Evolutionary conservation across 1,140 invertebrate genomes (phyloP).

Genomic region (Drosophila rufa): DNA sequence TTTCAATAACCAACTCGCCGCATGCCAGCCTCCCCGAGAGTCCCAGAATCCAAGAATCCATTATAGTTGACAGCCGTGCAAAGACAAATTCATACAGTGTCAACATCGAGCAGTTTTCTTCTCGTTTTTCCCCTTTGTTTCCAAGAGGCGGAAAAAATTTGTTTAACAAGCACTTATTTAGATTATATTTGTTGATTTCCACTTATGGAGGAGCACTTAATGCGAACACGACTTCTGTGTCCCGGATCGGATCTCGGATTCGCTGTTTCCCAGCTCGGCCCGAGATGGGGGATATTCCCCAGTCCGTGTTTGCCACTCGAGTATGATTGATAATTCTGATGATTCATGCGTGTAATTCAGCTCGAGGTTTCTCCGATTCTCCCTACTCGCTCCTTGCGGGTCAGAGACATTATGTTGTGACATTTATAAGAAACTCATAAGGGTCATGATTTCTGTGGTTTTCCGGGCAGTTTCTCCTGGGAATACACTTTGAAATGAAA

Average conservation of each 20-base stretch:
- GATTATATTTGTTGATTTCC: constrained; percentile 84
- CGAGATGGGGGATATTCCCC: constrained; percentile 26
- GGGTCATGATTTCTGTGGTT: constrained; percentile 30
- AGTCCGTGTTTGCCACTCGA: constrained; percentile 68
- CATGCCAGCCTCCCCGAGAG: background rate
- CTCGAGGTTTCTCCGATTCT: constrained; percentile 38
- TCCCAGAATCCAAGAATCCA: constrained; percentile 44
- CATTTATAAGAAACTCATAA: constrained; percentile 40
- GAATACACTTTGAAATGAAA: background rate
- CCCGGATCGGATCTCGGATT: constrained; percentile 24
- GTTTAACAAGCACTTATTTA: constrained; percentile 83
- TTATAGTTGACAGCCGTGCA: constrained; percentile 72
- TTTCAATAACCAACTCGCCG: constrained; percentile 43
- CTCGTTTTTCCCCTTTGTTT: constrained; percentile 29
- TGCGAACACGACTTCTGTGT: constrained; percentile 42
- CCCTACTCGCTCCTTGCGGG: constrained; percentile 4
- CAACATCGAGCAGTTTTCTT: constrained; percentile 35
- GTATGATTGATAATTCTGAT: constrained; percentile 81
- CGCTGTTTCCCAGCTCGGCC: constrained; percentile 17
- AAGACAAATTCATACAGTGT: constrained; percentile 73
- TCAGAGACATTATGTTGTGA: constrained; percentile 41
- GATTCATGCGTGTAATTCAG: constrained; percentile 78
- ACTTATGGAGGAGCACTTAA: constrained; percentile 77
- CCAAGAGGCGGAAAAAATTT: constrained; percentile 42
- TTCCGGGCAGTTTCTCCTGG: constrained; percentile 5